These are phyloP conservation scores for Octopus sinensis DNA, from an alignment of 1,140 invertebrate genomes.

Conservation along the genomic window DNA sequence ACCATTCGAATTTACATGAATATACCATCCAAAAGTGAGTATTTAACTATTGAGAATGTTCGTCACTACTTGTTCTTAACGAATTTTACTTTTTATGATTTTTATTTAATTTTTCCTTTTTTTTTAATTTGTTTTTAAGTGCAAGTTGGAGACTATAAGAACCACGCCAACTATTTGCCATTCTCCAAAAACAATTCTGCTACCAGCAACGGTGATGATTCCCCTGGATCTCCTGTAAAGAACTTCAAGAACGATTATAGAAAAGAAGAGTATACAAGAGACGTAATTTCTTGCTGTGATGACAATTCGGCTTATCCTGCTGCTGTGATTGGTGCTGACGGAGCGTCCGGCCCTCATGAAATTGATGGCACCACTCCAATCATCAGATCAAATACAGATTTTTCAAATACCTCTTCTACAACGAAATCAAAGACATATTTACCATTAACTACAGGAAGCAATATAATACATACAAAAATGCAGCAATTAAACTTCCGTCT, in stretches of 20 bases:
- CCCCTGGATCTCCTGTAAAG: not conserved
- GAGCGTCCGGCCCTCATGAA: not conserved
- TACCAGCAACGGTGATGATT: too few relatives aligned
- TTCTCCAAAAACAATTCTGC: too few relatives aligned
- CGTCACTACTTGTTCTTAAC: not conserved
- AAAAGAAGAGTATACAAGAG: too few relatives aligned
- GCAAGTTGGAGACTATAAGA: constrained; percentile 22
- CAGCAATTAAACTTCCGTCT: not conserved
- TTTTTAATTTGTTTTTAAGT: not conserved
- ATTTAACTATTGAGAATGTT: not conserved
- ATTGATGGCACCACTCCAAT: too few relatives aligned
- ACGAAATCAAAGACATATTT: not conserved
- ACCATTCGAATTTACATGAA: constrained; percentile 65
- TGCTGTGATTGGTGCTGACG: not conserved
- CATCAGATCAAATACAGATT: not conserved
- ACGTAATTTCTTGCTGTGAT: too few relatives aligned
- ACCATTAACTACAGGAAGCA: not conserved
- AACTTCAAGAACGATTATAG: too few relatives aligned
- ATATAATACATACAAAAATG: not conserved
- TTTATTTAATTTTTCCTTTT: not conserved
- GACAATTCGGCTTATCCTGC: not conserved
- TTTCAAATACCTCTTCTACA: not conserved
- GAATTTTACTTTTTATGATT: not conserved
- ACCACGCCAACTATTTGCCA: too few relatives aligned
- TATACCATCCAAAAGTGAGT: constrained; percentile 58